Percentiles rank a stretch among this genome's conserved stretches.
Conservation (phyloP, 1,140 invertebrate species). For the Spodoptera litura region DNA sequence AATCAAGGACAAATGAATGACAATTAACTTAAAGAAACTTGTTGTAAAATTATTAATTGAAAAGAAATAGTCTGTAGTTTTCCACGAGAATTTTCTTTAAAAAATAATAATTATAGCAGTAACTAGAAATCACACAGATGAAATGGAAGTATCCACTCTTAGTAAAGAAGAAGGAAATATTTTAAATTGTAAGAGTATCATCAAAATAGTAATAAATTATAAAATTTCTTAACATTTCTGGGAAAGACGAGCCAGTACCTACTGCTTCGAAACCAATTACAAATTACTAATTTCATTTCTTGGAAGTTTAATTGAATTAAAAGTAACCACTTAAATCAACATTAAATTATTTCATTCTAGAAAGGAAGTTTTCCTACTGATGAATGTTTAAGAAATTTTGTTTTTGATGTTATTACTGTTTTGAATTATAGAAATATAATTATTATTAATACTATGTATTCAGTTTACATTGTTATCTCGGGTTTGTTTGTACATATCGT, state of each 20-base stretch:
- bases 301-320: conserved; percentile 4
- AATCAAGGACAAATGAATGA: not conserved
- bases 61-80: too few species aligned
- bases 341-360: not conserved
- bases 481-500: not conserved
- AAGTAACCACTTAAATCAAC: conserved; percentile 22
- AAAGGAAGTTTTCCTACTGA: not conserved
- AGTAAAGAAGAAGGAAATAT: not conserved
- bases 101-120: too few species aligned
- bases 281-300: conserved; percentile 17
- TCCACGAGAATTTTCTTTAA: too few species aligned
- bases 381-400: not conserved
- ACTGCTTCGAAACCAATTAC: not conserved
- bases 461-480: not conserved
- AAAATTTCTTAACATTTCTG: too few species aligned
- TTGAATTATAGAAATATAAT: not conserved
- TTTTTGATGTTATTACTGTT: not conserved
- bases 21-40: not conserved
- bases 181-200: too few species aligned
- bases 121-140: too few species aligned
- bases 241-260: not conserved
- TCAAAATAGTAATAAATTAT: too few species aligned
- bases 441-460: not conserved
- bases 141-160: not conserved
- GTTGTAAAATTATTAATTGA: too few species aligned